Evolutionary conservation across 2,113 vertebrate genomes (phyloP), one percentile per base, ranked within the genome.

Genomic region (Cygnus atratus): DNA sequence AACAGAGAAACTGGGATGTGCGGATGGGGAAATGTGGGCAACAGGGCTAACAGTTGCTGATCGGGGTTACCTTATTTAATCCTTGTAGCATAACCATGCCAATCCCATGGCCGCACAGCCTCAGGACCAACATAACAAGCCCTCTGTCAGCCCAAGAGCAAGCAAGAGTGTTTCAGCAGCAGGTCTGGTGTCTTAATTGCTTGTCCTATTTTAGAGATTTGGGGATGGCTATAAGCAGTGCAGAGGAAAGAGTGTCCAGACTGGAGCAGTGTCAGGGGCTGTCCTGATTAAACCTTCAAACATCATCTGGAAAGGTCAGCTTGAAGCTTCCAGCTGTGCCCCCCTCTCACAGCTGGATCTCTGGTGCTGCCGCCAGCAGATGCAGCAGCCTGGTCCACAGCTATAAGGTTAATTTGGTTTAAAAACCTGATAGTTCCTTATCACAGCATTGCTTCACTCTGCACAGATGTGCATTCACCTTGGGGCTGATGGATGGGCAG

Each of bases 161-260:
- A 65, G 54, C 3, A 7, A 63, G 10, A 0, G 6, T 37, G 11
- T 76, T 92, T 68, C 74, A 58, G 43, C 74, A 95, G 66, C 80
- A 71, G 37, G 35, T 84, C 93, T 72, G 66, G 62, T 61, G 54
- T 65, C 54, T 89, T 92, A 91, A 91, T 91, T 94, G 62, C 62
- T 83, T 95, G 93, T 62, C 87, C 91, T 88, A 82, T 41, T 95
- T 95, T 62, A 73, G 54, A 76, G 54, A 62, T 87, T 92, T 87
- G 63, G 43, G 76, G 63, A 90, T 74, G 55, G 8, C 79, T 92
- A 46, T 37, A 93, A 74, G 79, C 63, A 88, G 52, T 61, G 37
- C 35, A 31, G 20, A 87, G 58, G 52, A 95, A 96, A 87, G 6
- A 52, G 26, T 25, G 68, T 88, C 88, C 61, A 84, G 1, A 4